phyloP scores from a whole-genome alignment of 2,888 invertebrate species.

The Listrodromus nycthemerus region DNA sequence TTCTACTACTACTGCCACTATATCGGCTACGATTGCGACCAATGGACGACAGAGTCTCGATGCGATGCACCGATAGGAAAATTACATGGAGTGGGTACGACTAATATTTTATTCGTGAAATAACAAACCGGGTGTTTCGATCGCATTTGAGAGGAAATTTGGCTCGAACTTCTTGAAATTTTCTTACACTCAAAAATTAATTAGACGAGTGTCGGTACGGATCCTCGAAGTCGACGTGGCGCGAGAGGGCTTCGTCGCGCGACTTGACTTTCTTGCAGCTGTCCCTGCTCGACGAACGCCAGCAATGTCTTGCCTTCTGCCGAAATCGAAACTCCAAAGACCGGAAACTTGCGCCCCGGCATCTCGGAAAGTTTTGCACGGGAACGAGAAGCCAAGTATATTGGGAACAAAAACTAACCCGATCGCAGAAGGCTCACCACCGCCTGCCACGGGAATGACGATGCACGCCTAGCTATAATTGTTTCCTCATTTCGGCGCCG shows the following conservation, averaged over 20 bases:
- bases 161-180: constrained; percentile 27
- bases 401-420: constrained; percentile 75
- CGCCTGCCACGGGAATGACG: constrained; percentile 73
- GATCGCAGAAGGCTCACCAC: constrained; percentile 72
- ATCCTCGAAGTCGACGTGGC: constrained; percentile 44
- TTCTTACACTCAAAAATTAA: constrained; percentile 79
- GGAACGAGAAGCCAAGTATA: constrained; percentile 48
- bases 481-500: constrained; percentile 71
- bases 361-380: constrained; percentile 36
- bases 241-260: constrained; percentile 52
- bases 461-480: constrained; percentile 77
- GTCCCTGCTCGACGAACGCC: constrained; percentile 30
- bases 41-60: constrained; percentile 20
- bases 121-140: background rate
- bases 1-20: constrained; percentile 31
- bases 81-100: constrained; percentile 32
- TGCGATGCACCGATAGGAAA: constrained; percentile 33
- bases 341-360: constrained; percentile 55
- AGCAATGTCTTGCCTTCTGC: constrained; percentile 70
- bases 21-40: constrained; percentile 17
- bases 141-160: constrained; percentile 4
- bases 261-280: constrained; percentile 61
- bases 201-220: constrained; percentile 77
- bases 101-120: constrained; percentile 36
- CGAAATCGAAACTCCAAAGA: constrained; percentile 78